Conservation (phyloP, 2,797 vertebrate species). For the Pangasius sanitwongsei region DNA sequence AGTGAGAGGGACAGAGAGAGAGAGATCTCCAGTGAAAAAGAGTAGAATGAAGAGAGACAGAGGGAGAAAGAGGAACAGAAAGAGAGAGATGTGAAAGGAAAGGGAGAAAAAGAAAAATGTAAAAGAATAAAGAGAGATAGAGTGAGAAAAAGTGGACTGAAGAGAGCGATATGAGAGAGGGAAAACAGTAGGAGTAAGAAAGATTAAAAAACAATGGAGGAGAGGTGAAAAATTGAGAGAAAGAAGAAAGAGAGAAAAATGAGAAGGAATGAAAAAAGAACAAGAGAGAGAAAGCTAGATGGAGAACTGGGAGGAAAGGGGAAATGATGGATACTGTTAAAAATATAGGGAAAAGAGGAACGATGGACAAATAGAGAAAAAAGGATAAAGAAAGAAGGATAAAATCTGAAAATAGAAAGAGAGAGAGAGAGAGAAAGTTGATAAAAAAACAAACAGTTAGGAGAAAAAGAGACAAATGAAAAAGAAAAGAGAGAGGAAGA, state of each 20-base stretch:
- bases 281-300: neutral
- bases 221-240: neutral
- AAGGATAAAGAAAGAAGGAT: too few relatives aligned
- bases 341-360: neutral
- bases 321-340: neutral
- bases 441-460: neutral
- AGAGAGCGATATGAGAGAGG: neutral
- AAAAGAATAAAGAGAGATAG: neutral
- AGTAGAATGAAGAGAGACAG: neutral
- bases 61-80: neutral
- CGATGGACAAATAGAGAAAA: neutral
- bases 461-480: neutral
- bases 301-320: neutral
- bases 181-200: neutral
- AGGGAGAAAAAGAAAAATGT: neutral
- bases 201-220: neutral
- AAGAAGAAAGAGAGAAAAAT: neutral
- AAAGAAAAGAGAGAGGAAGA: neutral
- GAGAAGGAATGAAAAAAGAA: neutral
- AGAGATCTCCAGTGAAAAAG: conserved; percentile 20
- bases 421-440: neutral
- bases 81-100: neutral
- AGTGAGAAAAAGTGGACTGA: neutral
- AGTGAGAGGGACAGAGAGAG: conserved; percentile 25
- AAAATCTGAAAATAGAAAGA: neutral